Evolutionary conservation across 2,797 vertebrate species (phyloP), one percentile per base, ranked within the genome.

Genomic region (Hydrocynus forskahlii): DNA sequence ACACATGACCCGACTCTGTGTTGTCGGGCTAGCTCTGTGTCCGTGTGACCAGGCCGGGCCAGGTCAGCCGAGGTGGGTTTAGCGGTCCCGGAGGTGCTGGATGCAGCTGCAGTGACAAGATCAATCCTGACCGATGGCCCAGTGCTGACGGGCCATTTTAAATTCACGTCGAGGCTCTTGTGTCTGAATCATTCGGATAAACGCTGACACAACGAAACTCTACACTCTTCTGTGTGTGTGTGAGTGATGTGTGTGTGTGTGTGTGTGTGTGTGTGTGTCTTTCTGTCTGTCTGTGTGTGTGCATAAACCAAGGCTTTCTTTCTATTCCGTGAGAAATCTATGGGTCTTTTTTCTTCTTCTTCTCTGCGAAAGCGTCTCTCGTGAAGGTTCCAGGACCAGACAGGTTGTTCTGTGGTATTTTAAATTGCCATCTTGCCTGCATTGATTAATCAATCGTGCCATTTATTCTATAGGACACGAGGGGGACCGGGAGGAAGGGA

Each of bases 151-250:
- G 87, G 87, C 85, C 86, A 76, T 86, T 71, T 86, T 84, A 84
- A 80, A 87, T 86, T 86, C 80, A 88, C 85, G 89, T 81, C 43
- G 69, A 89, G 89, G 86, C 85, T 81, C 84, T 83, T 45, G 74
- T 69, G 88, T 89, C 90, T 88, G 87, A 84, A 89, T 52, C 25
- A 83, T 83, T 87, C 88, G 87, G 88, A 91, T 87, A 93, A 92
- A 90, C 72, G 92, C 93, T 92, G 91, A 93, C 89, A 86, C 80
- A 71, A 77, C 83, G 89, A 91, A 94, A 92, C 86, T 86, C 80
- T 86, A 91, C 87, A 88, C 89, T 50, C 45, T 72, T 59, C 84
- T 84, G 84, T 29, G 72, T n/a, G 68, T 78, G 76, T 50, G 71
- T 29, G 29, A 29, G 29, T 29, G 29, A 29, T 29, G 29, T 29